Percentiles rank a stretch among this genome's conserved stretches.
Conservation (phyloP, 2,888 invertebrate genomes). For the Glaucopsyche alexis region DNA sequence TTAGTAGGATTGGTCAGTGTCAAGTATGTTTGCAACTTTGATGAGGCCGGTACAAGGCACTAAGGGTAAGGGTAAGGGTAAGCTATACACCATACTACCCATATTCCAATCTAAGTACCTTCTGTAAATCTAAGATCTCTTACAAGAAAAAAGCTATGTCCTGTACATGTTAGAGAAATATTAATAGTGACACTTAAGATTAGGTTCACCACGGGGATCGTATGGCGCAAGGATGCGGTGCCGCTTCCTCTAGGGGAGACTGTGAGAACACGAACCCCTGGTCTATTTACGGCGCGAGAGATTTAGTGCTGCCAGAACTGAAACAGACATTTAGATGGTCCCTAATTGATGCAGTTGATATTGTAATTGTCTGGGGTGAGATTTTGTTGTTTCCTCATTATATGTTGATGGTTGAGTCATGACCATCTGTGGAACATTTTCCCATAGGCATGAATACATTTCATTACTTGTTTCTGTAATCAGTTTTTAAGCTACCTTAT, state of each 20-base stretch:
- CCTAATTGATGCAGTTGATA: slow-evolving; percentile 5
- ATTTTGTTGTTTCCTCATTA: too few relatives aligned
- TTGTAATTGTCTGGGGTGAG: slow-evolving; percentile 4
- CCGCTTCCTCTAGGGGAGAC: slow-evolving; percentile 34
- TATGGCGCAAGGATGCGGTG: slow-evolving; percentile 36
- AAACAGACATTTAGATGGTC: not conserved
- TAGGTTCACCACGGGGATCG: slow-evolving; percentile 26
- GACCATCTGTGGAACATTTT: not conserved
- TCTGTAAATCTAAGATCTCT: not conserved
- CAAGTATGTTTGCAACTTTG: too few relatives aligned
- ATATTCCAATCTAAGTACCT: too few relatives aligned
- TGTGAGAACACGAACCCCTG: slow-evolving; percentile 33
- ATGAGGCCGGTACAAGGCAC: too few relatives aligned
- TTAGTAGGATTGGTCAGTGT: too few relatives aligned
- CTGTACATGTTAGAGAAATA: not conserved
- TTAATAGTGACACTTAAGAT: slow-evolving; percentile 30
- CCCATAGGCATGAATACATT: not conserved
- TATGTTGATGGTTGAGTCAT: not conserved
- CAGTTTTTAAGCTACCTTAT: not conserved
- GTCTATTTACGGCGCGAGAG: slow-evolving; percentile 33
- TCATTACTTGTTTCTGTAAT: not conserved
- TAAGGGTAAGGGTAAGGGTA: too few relatives aligned
- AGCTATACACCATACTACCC: too few relatives aligned
- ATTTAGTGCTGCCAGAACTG: slow-evolving; percentile 1
- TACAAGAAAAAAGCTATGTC: not conserved